phyloP scores from a whole-genome alignment of 2,888 invertebrate species.

The Microdon myrmicae region DNA sequence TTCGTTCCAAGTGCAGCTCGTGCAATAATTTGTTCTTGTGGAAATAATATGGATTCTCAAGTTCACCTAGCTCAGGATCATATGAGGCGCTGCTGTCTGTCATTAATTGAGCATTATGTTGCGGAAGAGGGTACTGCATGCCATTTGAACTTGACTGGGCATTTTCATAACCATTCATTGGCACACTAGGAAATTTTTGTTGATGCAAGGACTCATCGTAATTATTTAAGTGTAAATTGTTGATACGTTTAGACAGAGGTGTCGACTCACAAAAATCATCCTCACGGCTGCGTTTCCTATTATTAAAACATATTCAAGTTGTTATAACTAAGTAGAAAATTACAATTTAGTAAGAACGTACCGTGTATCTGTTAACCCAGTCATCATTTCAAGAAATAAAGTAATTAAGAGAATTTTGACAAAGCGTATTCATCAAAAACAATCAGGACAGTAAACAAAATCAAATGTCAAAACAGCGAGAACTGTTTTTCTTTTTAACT shows the following conservation, averaged over 20 bases:
- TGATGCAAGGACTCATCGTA: slow-evolving; percentile 26
- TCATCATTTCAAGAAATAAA: slow-evolving; percentile 58
- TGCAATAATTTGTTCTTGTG: slow-evolving; percentile 86
- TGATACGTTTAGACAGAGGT: slow-evolving; percentile 89
- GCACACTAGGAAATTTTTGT: slow-evolving; percentile 32
- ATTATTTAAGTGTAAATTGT: slow-evolving; percentile 85
- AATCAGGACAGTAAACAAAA: no score
- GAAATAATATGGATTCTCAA: slow-evolving; percentile 87
- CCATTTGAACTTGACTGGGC: slow-evolving; percentile 52
- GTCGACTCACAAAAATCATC: slow-evolving; percentile 83
- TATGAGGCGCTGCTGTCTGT: slow-evolving; percentile 65
- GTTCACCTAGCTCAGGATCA: slow-evolving; percentile 79
- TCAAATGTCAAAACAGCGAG: no score
- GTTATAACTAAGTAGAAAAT: background rate
- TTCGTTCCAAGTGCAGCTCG: slow-evolving; percentile 83
- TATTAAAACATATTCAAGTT: slow-evolving; percentile 57
- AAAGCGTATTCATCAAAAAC: no score
- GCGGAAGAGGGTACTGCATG: slow-evolving; percentile 29
- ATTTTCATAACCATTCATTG: slow-evolving; percentile 47
- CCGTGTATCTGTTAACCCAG: slow-evolving; percentile 60
- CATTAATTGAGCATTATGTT: slow-evolving; percentile 31
- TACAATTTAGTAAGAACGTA: slow-evolving; percentile 33
- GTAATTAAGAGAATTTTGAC: no score
- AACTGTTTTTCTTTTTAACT: no score
- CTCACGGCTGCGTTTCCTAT: slow-evolving; percentile 80